Conservation (phyloP, 2,797 vertebrate genomes). For the Poeciliopsis paucimaculata region DNA sequence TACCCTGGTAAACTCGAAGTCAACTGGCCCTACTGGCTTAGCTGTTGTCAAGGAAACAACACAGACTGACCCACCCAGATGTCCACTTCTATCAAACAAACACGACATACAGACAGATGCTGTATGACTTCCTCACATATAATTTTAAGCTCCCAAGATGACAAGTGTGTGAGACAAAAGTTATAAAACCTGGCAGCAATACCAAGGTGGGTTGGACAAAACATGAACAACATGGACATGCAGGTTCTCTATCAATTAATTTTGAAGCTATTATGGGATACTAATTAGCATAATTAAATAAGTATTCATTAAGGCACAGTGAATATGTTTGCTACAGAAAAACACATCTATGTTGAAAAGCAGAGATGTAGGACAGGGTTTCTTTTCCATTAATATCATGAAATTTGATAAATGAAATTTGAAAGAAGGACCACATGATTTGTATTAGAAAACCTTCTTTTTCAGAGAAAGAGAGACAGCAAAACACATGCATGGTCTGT, state of each 20-base stretch:
- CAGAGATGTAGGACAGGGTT: background rate
- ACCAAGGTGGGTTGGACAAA: conserved; percentile 35
- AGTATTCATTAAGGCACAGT: background rate
- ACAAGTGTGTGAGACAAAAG: conserved; percentile 43
- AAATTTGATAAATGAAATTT: background rate
- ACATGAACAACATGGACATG: conserved; percentile 23
- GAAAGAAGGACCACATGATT: background rate
- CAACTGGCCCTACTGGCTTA: conserved; percentile 64
- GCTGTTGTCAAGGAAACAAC: conserved; percentile 67
- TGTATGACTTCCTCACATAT: conserved; percentile 21
- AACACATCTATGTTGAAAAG: background rate
- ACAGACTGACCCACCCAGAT: conserved; percentile 48
- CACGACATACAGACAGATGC: background rate
- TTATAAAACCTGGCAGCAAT: conserved; percentile 34
- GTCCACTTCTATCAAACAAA: conserved; percentile 36
- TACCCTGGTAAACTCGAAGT: conserved; percentile 67
- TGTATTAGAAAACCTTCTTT: background rate
- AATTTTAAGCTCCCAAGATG: conserved; percentile 37
- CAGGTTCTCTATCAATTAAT: background rate
- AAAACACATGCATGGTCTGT: background rate
- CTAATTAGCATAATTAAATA: background rate
- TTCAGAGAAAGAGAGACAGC: background rate
- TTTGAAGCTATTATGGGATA: background rate
- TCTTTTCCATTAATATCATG: background rate
- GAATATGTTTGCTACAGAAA: background rate